A percentile compares a stretch with the other conserved stretches of the same genome.
Evolutionary conservation across 2,888 invertebrate genomes (phyloP).

Genomic region (Colletes collaris): DNA sequence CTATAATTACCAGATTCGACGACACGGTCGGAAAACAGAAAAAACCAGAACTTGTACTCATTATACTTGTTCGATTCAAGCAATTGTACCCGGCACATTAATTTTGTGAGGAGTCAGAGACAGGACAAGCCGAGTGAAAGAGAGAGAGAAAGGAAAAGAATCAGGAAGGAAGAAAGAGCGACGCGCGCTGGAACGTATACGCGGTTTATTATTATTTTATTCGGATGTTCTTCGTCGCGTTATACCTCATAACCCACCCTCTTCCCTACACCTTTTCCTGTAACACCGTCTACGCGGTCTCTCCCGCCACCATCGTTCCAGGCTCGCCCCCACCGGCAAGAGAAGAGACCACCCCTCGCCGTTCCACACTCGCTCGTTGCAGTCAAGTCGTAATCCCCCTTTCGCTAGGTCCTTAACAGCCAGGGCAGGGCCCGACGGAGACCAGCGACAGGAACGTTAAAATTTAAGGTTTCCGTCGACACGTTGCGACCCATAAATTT

Average conservation of each 20-base stretch:
- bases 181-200: slow-evolving; percentile 53
- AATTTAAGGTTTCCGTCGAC: slow-evolving; percentile 82
- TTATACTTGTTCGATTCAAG: too few relatives aligned
- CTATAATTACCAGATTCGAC: too few relatives aligned
- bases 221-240: slow-evolving; percentile 75
- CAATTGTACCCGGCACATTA: too few relatives aligned
- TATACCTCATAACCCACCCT: slow-evolving; percentile 70
- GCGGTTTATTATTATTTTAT: slow-evolving; percentile 82
- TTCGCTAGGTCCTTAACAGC: slow-evolving; percentile 60
- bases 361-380: slow-evolving; percentile 39
- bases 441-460: slow-evolving; percentile 73
- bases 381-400: slow-evolving; percentile 57
- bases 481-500: slow-evolving; percentile 77
- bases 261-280: slow-evolving; percentile 58
- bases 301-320: background rate
- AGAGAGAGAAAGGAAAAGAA: slow-evolving; percentile 19
- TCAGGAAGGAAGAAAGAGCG: slow-evolving; percentile 38
- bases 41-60: too few relatives aligned
- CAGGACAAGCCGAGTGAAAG: background rate
- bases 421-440: slow-evolving; percentile 60
- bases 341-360: slow-evolving; percentile 33
- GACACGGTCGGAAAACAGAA: too few relatives aligned
- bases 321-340: slow-evolving; percentile 1
- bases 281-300: slow-evolving; percentile 31
- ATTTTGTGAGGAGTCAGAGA: background rate